A percentile compares a stretch with the other conserved stretches of the same genome.
Conservation (phyloP, 2,888 invertebrate genomes). For the Geophilus truncorum region DNA sequence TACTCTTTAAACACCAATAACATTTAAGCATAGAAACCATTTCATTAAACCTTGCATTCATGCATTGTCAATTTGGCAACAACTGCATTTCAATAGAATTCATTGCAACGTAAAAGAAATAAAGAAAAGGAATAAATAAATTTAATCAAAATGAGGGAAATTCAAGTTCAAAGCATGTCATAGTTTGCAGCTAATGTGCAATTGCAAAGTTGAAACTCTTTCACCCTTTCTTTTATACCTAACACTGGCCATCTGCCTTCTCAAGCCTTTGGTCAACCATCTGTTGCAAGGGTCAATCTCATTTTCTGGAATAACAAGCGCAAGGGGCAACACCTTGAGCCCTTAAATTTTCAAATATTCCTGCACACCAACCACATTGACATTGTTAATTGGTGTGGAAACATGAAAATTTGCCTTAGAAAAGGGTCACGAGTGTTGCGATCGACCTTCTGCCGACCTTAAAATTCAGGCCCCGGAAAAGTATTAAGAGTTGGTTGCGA, state of each 20-base stretch:
- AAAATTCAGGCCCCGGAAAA: background rate
- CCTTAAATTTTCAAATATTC: background rate
- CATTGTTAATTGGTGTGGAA: background rate
- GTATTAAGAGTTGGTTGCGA: background rate
- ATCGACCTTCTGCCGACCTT: background rate
- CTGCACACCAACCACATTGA: background rate
- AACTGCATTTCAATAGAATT: background rate
- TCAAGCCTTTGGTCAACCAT: background rate
- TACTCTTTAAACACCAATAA: background rate
- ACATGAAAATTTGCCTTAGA: background rate
- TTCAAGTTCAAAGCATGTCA: background rate
- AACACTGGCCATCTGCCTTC: background rate
- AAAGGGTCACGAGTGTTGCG: background rate
- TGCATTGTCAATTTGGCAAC: background rate
- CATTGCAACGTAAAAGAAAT: too few species aligned
- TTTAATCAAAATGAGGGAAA: background rate
- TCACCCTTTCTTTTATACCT: background rate
- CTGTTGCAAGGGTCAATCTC: background rate
- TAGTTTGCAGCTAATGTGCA: background rate
- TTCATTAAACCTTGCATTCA: background rate
- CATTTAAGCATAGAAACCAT: background rate
- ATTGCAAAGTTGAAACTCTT: background rate
- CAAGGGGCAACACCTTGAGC: background rate
- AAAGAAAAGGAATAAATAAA: too few species aligned
- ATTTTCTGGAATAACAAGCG: background rate